Base-by-base conservation (phyloP, 2,797 vertebrate genomes). In the Anableps anableps region DNA sequence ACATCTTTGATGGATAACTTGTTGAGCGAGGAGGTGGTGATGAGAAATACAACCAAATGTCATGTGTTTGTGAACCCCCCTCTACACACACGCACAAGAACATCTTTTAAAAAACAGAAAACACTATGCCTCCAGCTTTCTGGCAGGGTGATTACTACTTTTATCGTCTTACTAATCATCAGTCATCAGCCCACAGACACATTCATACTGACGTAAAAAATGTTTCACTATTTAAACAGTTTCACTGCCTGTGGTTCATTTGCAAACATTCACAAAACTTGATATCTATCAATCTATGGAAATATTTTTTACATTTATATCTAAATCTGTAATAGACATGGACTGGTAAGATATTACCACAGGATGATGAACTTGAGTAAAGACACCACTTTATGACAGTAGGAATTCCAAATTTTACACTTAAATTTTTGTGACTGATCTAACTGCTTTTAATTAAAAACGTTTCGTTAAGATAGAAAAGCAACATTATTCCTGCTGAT, bases 111-210 rank as follows among this genome's bases (percentile, higher is more conserved):
- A 55, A 84, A 87, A 82, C 75, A 82, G 80, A 75, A 83, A 31
- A 72, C 64, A 51, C 62, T 9, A 80, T 86, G 80, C 72, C 78
- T 79, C 74, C 76, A 83, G 48, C 77, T 80, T 45, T 51, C 79
- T 83, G 86, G 83, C 88, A 89, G 82, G 74, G 78, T 92, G 88
- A 89, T 87, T 88, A 86, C 80, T 84, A 79, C 83, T 86, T 89
- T 88, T 83, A 81, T 86, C 89, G 74, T 82, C 80, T 38, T 81
- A 75, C 75, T 88, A 19, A 83, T 92, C 89, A 88, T 91, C 82
- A 86, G 79, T 88, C 87, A 88, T 84, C 85, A 53, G 74, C 88
- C 91, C 81, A 87, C 90, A 83, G 66, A 88, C 84, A 86, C 72
- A 83, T 45, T 80, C 74, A 86, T 2, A 78, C 62, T 78, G 72